A percentile compares a stretch with the other conserved stretches of the same genome.
Evolutionary conservation across 2,113 vertebrate species (phyloP).

Genomic region (Megaceryle torquata): DNA sequence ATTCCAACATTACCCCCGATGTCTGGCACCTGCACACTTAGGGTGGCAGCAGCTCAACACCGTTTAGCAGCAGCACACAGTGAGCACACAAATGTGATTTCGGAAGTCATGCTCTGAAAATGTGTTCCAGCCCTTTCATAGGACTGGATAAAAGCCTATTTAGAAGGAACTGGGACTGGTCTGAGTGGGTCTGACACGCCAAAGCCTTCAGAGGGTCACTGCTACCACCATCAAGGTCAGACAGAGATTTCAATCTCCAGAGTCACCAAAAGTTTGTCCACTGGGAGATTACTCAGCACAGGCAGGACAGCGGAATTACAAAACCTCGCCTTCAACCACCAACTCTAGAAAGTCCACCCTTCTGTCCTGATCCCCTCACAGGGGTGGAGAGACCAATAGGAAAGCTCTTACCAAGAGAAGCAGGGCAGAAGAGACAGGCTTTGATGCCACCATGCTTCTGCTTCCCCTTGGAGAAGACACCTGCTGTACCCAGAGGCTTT

Average conservation of each 20-base stretch:
- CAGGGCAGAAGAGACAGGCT: background rate
- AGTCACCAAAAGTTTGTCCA: background rate
- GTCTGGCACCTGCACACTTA: background rate
- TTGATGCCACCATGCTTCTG: background rate
- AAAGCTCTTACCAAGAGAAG: background rate
- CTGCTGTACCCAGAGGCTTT: background rate
- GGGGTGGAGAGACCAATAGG: background rate
- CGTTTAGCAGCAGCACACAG: background rate
- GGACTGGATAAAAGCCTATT: background rate
- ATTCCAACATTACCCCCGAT: fast-evolving
- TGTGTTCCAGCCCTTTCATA: background rate
- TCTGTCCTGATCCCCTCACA: background rate
- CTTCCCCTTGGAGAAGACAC: background rate
- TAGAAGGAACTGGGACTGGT: background rate
- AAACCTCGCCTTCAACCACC: background rate
- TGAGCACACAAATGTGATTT: background rate
- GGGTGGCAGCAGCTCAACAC: fast-evolving
- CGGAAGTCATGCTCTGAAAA: background rate
- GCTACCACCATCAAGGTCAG: background rate
- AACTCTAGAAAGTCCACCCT: background rate
- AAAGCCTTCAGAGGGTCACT: background rate
- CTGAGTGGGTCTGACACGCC: fast-evolving
- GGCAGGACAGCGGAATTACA: background rate
- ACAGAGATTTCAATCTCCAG: background rate
- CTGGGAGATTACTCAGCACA: background rate